Percentiles rank a stretch among this genome's conserved stretches.
Evolutionary conservation across 2,888 invertebrate genomes (phyloP).

Genomic region (Acholoe squamosa): DNA sequence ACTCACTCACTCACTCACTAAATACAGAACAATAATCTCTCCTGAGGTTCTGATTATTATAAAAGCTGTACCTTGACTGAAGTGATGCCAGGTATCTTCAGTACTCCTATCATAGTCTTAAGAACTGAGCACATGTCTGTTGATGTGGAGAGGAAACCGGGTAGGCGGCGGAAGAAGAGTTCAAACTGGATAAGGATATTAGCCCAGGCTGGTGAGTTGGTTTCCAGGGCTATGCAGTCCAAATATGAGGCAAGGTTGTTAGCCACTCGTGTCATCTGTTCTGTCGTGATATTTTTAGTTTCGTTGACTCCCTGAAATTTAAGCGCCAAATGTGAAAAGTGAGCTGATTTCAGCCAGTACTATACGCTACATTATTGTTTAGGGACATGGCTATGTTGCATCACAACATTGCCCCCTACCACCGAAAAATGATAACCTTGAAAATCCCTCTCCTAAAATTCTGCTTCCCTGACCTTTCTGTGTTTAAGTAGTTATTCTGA

Average conservation of each 20-base stretch:
- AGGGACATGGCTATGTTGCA: too few relatives aligned
- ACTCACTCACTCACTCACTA: too few relatives aligned
- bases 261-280: constrained; percentile 86
- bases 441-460: too few relatives aligned
- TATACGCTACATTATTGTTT: too few relatives aligned
- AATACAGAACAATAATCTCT: neutral
- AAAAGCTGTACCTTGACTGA: constrained; percentile 88
- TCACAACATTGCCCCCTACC: too few relatives aligned
- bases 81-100: constrained; percentile 92
- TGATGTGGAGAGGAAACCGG: constrained; percentile 77
- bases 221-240: constrained; percentile 92
- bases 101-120: constrained; percentile 84
- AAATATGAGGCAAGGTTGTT: constrained; percentile 96
- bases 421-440: too few relatives aligned
- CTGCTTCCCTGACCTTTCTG: too few relatives aligned
- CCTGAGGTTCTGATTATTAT: neutral
- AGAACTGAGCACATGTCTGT: constrained; percentile 83
- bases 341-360: too few relatives aligned
- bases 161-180: constrained; percentile 89
- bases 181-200: constrained; percentile 94
- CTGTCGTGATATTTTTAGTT: constrained; percentile 88
- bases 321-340: too few relatives aligned
- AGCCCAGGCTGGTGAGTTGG: constrained; percentile 90
- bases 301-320: constrained; percentile 59
- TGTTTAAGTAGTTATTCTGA: too few relatives aligned